Percentiles rank a stretch among this genome's conserved stretches.
Evolutionary conservation across 2,888 invertebrate species (phyloP).

Genomic region (Tenthredo amoena): DNA sequence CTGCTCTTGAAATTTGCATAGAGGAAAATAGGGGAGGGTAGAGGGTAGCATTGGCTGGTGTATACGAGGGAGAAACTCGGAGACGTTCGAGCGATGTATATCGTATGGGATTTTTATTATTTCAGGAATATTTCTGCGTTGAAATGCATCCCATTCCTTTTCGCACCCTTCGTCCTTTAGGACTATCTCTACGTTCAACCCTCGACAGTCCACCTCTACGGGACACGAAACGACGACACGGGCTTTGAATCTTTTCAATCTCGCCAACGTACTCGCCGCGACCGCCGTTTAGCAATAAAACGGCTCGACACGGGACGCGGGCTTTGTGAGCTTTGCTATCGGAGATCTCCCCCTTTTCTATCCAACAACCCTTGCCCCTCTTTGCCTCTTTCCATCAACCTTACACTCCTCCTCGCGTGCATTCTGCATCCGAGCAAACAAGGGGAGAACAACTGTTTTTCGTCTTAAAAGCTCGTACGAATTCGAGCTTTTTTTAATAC

Average conservation of each 20-base stretch:
- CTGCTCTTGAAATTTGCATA: conserved; percentile 72
- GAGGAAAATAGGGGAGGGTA: conserved; percentile 47
- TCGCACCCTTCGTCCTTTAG: background rate
- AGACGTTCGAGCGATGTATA: conserved; percentile 10
- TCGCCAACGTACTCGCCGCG: conserved; percentile 40
- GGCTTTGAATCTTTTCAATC: conserved; percentile 48
- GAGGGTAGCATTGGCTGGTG: background rate
- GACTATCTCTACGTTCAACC: background rate
- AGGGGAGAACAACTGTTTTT: background rate
- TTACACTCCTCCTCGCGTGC: conserved; percentile 20
- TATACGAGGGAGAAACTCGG: background rate
- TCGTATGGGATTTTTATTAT: conserved; percentile 22
- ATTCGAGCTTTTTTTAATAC: background rate
- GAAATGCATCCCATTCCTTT: conserved; percentile 7
- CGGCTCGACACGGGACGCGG: conserved; percentile 47
- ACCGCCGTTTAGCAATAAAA: conserved; percentile 50
- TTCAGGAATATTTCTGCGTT: conserved; percentile 5
- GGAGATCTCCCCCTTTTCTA: conserved; percentile 5
- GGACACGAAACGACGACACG: conserved; percentile 35
- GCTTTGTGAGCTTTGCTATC: conserved; percentile 48
- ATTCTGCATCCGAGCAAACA: conserved; percentile 22
- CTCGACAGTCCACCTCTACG: conserved; percentile 18
- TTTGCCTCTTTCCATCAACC: background rate
- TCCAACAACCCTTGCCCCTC: background rate
- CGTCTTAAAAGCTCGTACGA: background rate